These are phyloP conservation scores for Diarsia dahlii DNA, from an alignment of 2,888 invertebrate species.

Conservation along the genomic window DNA sequence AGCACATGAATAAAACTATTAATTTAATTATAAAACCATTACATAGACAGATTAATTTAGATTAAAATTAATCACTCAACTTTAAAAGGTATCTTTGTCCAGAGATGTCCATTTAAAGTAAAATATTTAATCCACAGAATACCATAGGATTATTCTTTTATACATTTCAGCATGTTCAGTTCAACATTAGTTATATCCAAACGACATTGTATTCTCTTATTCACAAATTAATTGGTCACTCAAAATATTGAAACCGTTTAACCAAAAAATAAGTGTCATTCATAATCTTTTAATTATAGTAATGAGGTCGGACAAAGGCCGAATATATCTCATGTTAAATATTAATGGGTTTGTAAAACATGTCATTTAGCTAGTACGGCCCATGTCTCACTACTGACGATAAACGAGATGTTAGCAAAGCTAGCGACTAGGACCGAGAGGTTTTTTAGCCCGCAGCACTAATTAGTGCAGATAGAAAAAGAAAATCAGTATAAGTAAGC, in stretches of 20 bases:
- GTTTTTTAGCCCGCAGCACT: neutral
- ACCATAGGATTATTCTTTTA: neutral
- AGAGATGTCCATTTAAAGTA: neutral
- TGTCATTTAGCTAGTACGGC: slow-evolving; percentile 41
- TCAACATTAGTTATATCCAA: neutral
- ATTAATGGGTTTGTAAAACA: slow-evolving; percentile 46
- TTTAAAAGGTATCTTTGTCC: neutral
- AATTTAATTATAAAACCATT: neutral
- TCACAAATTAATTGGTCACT: neutral
- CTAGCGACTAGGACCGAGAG: neutral
- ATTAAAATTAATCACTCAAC: neutral
- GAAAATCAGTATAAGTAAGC: no score
- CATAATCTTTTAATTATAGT: slow-evolving; percentile 59
- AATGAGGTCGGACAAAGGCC: slow-evolving; percentile 53
- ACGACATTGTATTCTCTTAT: neutral
- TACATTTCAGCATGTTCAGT: neutral
- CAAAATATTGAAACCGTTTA: slow-evolving; percentile 35
- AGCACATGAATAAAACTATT: neutral
- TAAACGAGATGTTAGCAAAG: neutral
- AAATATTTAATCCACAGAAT: neutral
- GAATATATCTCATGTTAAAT: slow-evolving; percentile 50
- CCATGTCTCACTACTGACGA: neutral
- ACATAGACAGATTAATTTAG: no score
- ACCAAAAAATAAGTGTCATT: slow-evolving; percentile 42
- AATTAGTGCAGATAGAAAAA: neutral